These are phyloP conservation scores for Marasmarcha lunaedactyla DNA, from an alignment of 2,888 invertebrate genomes.

Conservation along the genomic window DNA sequence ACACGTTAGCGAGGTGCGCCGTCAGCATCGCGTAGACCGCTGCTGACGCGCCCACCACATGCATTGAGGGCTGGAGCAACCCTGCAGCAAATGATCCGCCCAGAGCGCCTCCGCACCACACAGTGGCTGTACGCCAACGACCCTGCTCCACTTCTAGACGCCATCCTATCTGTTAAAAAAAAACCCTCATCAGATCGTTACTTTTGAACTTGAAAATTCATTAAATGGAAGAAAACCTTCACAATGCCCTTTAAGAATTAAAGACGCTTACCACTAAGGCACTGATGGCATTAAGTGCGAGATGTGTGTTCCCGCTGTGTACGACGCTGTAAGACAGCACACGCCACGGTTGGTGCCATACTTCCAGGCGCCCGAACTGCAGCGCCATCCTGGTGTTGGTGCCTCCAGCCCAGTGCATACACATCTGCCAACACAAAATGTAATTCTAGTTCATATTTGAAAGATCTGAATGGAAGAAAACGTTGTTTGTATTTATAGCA, in stretches of 20 bases:
- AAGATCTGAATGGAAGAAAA: too few relatives aligned
- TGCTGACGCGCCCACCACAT: conserved; percentile 89
- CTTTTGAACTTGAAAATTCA: conserved; percentile 76
- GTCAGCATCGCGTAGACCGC: conserved; percentile 91
- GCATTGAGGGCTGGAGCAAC: conserved; percentile 78
- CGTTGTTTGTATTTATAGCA: too few relatives aligned
- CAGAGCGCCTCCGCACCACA: conserved; percentile 82
- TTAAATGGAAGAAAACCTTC: too few relatives aligned
- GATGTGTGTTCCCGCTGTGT: conserved; percentile 81
- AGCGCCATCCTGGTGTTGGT: conserved; percentile 24
- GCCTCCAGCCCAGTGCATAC: conserved; percentile 30
- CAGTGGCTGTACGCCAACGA: conserved; percentile 73
- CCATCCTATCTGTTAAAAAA: conserved; percentile 58
- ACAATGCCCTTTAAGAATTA: too few relatives aligned
- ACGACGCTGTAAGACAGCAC: conserved; percentile 83
- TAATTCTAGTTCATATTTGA: too few relatives aligned
- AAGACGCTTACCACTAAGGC: conserved; percentile 44
- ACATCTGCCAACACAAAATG: conserved; percentile 22
- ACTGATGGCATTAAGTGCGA: conserved; percentile 76
- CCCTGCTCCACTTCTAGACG: conserved; percentile 80
- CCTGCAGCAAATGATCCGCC: conserved; percentile 82
- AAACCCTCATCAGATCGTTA: too few relatives aligned
- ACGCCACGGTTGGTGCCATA: conserved; percentile 81
- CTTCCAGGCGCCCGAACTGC: conserved; percentile 47
- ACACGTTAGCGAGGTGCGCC: conserved; percentile 87